Conservation (phyloP, 2,113 vertebrate genomes). For the Todiramphus saurophagus region DNA sequence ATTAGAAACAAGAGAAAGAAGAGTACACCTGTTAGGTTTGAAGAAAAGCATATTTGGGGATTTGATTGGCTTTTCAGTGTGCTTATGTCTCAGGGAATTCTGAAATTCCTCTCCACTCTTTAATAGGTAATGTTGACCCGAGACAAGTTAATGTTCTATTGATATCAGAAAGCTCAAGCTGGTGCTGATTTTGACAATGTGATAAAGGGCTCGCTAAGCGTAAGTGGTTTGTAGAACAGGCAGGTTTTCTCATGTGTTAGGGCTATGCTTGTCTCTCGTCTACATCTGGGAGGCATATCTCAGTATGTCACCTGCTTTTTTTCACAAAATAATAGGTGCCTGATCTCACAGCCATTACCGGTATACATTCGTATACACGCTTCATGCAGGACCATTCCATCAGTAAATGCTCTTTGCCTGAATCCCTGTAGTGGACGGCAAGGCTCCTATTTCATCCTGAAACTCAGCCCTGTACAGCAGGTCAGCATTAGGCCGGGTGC, state of each 20-base stretch:
- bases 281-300: background rate
- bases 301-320: background rate
- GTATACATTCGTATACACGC: background rate
- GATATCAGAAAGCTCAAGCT: conserved; percentile 8
- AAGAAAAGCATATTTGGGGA: background rate
- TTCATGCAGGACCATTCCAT: background rate
- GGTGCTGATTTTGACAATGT: conserved; percentile 11
- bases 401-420: background rate
- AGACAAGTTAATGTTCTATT: background rate
- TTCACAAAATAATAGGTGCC: background rate
- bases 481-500: background rate
- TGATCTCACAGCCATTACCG: background rate
- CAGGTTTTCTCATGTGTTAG: background rate
- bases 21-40: conserved; percentile 19
- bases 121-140: background rate
- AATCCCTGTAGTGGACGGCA: background rate
- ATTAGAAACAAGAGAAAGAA: conserved; percentile 37
- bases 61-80: background rate
- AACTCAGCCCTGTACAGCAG: background rate
- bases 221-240: background rate
- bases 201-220: background rate
- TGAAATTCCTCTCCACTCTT: background rate
- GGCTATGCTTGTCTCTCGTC: background rate
- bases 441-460: background rate
- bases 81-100: background rate